Base-by-base conservation (phyloP, 2,888 invertebrate species). In the Brachyptera putata region DNA sequence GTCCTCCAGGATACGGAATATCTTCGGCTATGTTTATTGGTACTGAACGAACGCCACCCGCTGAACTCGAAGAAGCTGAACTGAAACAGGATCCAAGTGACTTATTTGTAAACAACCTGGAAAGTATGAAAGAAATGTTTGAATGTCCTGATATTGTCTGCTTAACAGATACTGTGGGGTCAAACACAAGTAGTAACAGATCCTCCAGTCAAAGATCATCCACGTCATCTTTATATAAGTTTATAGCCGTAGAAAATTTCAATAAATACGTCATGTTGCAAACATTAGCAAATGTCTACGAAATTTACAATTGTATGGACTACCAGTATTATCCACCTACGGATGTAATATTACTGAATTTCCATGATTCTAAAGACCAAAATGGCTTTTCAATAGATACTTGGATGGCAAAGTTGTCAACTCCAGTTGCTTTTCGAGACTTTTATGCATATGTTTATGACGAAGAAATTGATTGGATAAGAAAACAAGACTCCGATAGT, bases 271-370 rank as follows among this genome's bases (percentile, higher is more conserved):
- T 67, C 25, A 68, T 72, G 30, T 61, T 67, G 13, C 68, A 70
- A 56, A n/a, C 61, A 11, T 22, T 69, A 13, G 41, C 64, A 49
- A 26, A 67, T 16, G 71, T 69, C 55, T 63, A 68, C 11, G 55
- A 57, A 13, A 24, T 59, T 41, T 72, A 67, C 63, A 64, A 68
- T 60, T 64, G 55, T 49, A 65, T 67, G 21, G 64, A 62, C 22
- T 59, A 60, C 1, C 56, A 61, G 30, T 70, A 72, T 58, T 67
- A 68, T 43, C 64, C 66, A 30, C 69, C 69, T 1, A 73, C 72
- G 16, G 71, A 73, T 55, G 66, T 69, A 26, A 58, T 69, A 21
- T 64, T 74, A 13, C 57, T 74, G 37, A 63, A 64, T 57, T 72
- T 72, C 34, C 49, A 61, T 41, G 63, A 69, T 59, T 36, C 63